Percentiles rank a stretch among this genome's conserved stretches.
Evolutionary conservation across 2,113 vertebrate species (phyloP).

Genomic region (Rhea pennata): DNA sequence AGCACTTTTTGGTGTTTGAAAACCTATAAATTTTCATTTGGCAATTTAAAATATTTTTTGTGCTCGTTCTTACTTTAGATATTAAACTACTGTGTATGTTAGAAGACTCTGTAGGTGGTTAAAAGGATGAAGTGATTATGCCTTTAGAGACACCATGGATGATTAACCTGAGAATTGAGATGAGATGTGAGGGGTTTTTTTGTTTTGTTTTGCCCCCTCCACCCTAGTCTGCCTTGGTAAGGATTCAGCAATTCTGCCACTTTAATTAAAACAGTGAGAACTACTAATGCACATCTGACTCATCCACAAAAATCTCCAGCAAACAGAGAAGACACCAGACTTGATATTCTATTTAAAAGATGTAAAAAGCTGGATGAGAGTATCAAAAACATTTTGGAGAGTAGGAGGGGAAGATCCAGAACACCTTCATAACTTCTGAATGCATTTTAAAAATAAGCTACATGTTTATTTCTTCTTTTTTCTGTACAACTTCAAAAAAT

Average conservation of each 20-base stretch:
- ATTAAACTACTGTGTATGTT: not conserved
- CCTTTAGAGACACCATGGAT: not conserved
- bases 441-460: conserved; percentile 1
- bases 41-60: not conserved
- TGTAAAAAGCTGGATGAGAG: conserved; percentile 24
- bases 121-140: not conserved
- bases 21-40: not conserved
- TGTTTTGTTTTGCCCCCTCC: not conserved
- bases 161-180: conserved; percentile 8
- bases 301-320: not conserved
- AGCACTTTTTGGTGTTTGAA: not conserved
- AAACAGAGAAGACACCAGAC: conserved; percentile 24
- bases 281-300: conserved; percentile 50
- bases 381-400: conserved; percentile 28
- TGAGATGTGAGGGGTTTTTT: not conserved
- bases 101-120: not conserved
- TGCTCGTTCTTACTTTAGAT: not conserved
- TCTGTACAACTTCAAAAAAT: not conserved
- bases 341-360: conserved; percentile 20
- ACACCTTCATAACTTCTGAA: conserved; percentile 47
- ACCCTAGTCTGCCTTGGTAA: conserved; percentile 6
- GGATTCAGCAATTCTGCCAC: conserved; percentile 1
- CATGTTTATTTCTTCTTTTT: not conserved
- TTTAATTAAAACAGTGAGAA: conserved; percentile 54
- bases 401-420: conserved; percentile 38